These are phyloP conservation scores for Centruroides sculpturatus DNA, from an alignment of 1,140 invertebrate genomes.

Conservation along the genomic window DNA sequence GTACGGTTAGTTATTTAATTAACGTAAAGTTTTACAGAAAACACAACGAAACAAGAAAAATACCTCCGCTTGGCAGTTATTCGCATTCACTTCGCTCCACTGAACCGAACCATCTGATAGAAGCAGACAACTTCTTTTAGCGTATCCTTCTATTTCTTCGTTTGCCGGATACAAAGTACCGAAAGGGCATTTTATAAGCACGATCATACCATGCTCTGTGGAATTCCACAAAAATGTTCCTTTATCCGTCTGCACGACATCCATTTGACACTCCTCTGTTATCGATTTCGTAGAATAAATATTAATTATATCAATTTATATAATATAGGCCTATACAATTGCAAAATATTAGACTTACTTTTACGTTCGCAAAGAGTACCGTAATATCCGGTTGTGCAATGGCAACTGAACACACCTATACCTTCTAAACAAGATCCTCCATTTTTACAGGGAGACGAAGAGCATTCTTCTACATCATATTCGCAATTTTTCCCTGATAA, in stretches of 20 bases:
- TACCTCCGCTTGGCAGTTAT: conserved; percentile 17
- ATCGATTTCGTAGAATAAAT: too few species aligned
- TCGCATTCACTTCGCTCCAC: conserved; percentile 6
- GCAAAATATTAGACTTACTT: neutral
- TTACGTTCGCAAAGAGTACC: conserved; percentile 59
- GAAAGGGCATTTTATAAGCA: conserved; percentile 21
- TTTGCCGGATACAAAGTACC: conserved; percentile 10
- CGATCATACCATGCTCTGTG: conserved; percentile 18
- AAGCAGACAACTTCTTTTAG: conserved; percentile 14
- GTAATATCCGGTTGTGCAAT: conserved; percentile 52
- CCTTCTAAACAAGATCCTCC: conserved; percentile 76
- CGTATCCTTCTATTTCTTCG: conserved; percentile 9
- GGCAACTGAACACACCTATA: conserved; percentile 79
- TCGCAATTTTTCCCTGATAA: conserved; percentile 67
- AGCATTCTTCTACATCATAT: conserved; percentile 84
- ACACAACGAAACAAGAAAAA: neutral
- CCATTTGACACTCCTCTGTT: conserved; percentile 20
- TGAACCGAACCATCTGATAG: conserved; percentile 12
- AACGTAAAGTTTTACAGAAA: neutral
- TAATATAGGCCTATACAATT: too few species aligned
- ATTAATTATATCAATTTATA: too few species aligned
- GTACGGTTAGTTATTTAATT: too few species aligned
- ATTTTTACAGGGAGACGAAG: conserved; percentile 46
- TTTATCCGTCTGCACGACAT: conserved; percentile 17
- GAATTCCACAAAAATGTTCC: conserved; percentile 24